These are phyloP conservation scores for Drosophila funebris DNA, from an alignment of 1,140 invertebrate genomes.

Conservation along the genomic window DNA sequence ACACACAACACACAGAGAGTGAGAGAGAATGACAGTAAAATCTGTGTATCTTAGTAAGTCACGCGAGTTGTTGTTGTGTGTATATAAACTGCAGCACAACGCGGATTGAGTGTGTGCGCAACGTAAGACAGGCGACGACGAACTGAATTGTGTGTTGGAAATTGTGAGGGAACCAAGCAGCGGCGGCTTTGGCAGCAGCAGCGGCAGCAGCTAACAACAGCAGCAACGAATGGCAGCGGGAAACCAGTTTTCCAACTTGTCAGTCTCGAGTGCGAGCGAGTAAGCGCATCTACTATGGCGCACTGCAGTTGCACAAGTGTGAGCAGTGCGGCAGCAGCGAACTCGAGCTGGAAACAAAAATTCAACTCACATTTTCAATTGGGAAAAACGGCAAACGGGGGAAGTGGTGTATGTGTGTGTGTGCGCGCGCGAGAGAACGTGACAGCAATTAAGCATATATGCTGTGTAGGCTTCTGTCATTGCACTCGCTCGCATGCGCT, in stretches of 20 bases:
- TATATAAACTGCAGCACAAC: conserved; percentile 51
- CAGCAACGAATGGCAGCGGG: conserved; percentile 66
- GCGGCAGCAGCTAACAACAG: conserved; percentile 39
- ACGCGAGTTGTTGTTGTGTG: conserved; percentile 17
- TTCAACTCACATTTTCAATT: conserved; percentile 45
- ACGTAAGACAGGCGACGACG: conserved; percentile 81
- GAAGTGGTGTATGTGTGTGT: conserved; percentile 27
- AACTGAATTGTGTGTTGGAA: conserved; percentile 80
- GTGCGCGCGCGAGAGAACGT: conserved; percentile 50
- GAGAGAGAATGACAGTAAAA: background rate
- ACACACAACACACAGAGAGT: background rate
- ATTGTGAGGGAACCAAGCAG: conserved; percentile 70
- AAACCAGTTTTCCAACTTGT: conserved; percentile 70
- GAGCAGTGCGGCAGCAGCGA: conserved; percentile 22
- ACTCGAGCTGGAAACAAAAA: conserved; percentile 33
- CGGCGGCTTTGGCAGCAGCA: conserved; percentile 17
- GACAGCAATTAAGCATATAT: conserved; percentile 27
- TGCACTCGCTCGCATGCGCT: conserved; percentile 61
- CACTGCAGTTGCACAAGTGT: background rate
- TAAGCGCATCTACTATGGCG: background rate
- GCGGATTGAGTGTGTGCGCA: conserved; percentile 79
- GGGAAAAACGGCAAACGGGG: conserved; percentile 18
- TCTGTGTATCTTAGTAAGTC: conserved; percentile 28
- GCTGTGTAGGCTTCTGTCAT: conserved; percentile 25
- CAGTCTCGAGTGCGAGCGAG: conserved; percentile 23